Conservation (phyloP, 2,113 vertebrate genomes). For the Toxostoma redivivum region DNA sequence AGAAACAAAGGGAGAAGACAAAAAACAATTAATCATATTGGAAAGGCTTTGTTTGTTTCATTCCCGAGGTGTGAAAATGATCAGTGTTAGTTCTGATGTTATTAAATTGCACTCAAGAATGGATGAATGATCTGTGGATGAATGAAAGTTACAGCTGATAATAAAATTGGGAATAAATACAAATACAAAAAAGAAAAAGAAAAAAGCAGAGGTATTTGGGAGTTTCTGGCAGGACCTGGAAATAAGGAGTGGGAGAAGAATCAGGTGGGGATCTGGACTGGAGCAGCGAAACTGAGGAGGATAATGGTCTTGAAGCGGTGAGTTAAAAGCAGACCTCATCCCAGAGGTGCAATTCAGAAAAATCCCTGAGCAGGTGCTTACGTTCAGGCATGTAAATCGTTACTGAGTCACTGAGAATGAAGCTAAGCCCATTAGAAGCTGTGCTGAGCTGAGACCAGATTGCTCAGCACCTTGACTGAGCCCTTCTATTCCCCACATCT, state of each 20-base stretch:
- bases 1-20: neutral
- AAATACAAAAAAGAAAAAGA: neutral
- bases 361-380: neutral
- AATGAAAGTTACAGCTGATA: neutral
- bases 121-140: neutral
- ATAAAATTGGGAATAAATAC: neutral
- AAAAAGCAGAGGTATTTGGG: neutral
- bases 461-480: neutral
- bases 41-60: neutral
- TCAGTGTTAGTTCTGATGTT: fast-evolving
- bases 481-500: neutral
- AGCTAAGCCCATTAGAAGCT: fast-evolving
- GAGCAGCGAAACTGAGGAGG: neutral
- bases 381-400: neutral
- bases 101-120: neutral
- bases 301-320: neutral
- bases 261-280: neutral
- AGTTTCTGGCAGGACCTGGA: neutral
- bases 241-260: neutral
- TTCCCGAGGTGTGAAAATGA: neutral
- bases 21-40: neutral
- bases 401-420: neutral
- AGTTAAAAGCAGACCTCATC: neutral
- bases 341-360: neutral
- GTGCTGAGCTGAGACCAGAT: neutral